Conservation (phyloP, 2,797 vertebrate species). For the Hypotaenidia okinawae region DNA sequence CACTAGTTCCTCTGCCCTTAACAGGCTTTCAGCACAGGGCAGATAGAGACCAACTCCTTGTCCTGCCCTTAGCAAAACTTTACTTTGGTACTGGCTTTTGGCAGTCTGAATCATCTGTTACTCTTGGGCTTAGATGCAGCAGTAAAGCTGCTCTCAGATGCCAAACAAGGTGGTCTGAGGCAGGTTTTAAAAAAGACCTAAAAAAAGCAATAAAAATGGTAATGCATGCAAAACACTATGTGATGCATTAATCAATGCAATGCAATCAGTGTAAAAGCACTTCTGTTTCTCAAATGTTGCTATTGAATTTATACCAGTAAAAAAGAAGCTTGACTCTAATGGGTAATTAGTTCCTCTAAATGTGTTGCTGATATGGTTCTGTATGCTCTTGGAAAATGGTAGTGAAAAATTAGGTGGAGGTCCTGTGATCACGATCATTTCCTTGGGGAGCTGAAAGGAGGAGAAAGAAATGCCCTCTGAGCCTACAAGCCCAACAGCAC, state of each 20-base stretch:
- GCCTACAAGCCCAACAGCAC: neutral
- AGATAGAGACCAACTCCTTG: neutral
- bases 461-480: neutral
- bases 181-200: neutral
- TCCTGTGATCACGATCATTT: neutral
- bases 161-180: neutral
- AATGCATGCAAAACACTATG: neutral
- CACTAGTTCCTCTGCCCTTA: neutral
- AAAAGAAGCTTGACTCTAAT: neutral
- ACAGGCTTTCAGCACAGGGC: neutral
- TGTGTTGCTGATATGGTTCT: neutral
- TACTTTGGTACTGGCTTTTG: neutral
- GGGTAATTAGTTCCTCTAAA: slow-evolving; percentile 34
- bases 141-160: neutral
- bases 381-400: neutral
- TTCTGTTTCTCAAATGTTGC: slow-evolving; percentile 9
- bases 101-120: neutral
- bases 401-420: neutral
- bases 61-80: neutral
- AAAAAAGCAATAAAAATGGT: neutral
- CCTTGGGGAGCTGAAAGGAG: neutral
- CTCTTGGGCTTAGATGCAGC: neutral
- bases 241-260: neutral
- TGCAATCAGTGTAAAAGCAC: slow-evolving; percentile 12
- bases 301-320: slow-evolving; percentile 7